These are phyloP conservation scores for Botrylloides violaceus DNA, from an alignment of 23 tunicate species.

Conservation along the genomic window DNA sequence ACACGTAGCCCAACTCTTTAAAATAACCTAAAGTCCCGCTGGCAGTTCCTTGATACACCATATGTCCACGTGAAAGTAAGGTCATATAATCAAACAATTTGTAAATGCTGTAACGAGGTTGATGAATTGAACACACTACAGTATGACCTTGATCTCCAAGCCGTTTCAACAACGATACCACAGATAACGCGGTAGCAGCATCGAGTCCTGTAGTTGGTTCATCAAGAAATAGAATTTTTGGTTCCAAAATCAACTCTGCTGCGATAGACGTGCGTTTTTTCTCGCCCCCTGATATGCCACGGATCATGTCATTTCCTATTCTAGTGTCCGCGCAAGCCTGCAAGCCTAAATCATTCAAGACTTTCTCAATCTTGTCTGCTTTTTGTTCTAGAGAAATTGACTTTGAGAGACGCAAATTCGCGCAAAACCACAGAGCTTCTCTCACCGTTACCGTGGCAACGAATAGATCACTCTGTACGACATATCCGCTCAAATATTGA, in stretches of 20 bases:
- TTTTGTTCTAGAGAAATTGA: conserved; percentile 35
- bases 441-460: conserved; percentile 75
- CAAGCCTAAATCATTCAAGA: conserved; percentile 58
- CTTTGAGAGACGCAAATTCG: conserved; percentile 60
- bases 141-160: conserved; percentile 59
- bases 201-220: conserved; percentile 82
- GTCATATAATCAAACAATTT: conserved; percentile 70
- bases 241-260: conserved; percentile 76
- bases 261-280: conserved; percentile 84
- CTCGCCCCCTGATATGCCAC: conserved; percentile 94
- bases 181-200: conserved; percentile 88
- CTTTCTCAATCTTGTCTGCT: conserved; percentile 41
- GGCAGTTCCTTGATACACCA: conserved; percentile 65
- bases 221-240: conserved; percentile 73
- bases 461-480: conserved; percentile 71
- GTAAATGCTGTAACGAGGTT: conserved; percentile 81
- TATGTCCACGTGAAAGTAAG: conserved; percentile 52
- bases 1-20: conserved; percentile 62
- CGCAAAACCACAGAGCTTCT: conserved; percentile 83
- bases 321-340: conserved; percentile 69
- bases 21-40: conserved; percentile 51
- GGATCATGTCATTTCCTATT: conserved; percentile 81
- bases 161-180: conserved; percentile 65
- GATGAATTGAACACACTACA: conserved; percentile 80
- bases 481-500: conserved; percentile 73